Conservation (phyloP, 2,113 vertebrate species). For the Acrocephalus arundinaceus region DNA sequence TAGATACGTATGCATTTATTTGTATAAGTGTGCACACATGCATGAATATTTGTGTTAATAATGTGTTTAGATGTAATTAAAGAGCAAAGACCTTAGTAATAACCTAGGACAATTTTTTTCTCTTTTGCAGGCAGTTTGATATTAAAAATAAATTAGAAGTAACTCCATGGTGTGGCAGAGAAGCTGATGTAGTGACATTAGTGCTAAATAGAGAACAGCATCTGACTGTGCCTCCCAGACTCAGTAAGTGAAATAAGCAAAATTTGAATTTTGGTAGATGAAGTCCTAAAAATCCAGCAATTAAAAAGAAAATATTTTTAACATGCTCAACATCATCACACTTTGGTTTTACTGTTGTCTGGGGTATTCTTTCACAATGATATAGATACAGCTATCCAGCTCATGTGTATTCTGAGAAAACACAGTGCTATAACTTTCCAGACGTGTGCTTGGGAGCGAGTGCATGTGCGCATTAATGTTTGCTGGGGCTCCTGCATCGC, state of each 20-base stretch:
- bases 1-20: neutral
- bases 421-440: neutral
- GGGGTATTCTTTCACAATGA: neutral
- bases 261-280: conserved; percentile 5
- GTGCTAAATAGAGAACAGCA: conserved; percentile 5
- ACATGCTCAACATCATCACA: neutral
- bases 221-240: conserved; percentile 13
- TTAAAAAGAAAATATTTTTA: neutral
- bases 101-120: neutral
- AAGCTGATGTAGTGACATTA: conserved; percentile 38
- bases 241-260: conserved; percentile 8
- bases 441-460: neutral
- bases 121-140: neutral
- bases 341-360: neutral
- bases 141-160: conserved; percentile 3
- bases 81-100: neutral
- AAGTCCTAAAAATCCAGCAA: conserved; percentile 6
- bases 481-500: neutral
- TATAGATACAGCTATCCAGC: neutral
- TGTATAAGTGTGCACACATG: accelerated
- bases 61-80: neutral
- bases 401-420: neutral
- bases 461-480: neutral
- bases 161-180: neutral
- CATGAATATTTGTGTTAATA: neutral